Conservation (phyloP, 2,797 vertebrate species). For the Dicrostonyx torquatus region DNA sequence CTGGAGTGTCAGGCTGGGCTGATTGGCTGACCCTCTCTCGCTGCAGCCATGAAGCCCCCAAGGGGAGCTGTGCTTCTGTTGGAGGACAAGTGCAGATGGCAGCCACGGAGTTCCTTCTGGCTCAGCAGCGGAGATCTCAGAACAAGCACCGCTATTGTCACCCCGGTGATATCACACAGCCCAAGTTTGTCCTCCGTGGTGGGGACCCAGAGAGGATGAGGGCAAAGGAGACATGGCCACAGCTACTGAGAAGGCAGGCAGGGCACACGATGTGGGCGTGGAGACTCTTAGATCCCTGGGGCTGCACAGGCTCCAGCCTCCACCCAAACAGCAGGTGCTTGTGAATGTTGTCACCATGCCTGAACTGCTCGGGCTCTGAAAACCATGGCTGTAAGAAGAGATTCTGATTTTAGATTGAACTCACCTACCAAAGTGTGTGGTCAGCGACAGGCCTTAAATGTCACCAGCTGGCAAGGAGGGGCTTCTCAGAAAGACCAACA, state of each 20-base stretch:
- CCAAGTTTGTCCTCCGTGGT: accelerated
- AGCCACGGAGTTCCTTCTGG: accelerated
- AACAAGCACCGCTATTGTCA: accelerated
- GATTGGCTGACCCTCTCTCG: background rate
- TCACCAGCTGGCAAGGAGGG: accelerated
- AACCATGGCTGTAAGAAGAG: accelerated
- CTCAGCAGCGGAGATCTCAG: background rate
- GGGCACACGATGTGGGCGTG: accelerated
- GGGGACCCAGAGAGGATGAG: accelerated
- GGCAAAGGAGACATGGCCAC: accelerated
- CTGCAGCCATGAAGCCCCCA: accelerated
- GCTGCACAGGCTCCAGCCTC: no score
- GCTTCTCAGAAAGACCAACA: background rate
- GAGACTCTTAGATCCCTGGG: background rate
- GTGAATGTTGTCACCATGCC: accelerated
- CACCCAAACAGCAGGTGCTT: background rate
- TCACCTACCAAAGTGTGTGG: background rate
- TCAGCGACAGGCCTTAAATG: accelerated
- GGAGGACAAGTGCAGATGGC: background rate
- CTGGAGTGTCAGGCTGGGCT: background rate
- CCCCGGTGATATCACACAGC: background rate
- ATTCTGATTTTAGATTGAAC: no score
- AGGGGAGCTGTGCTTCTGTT: background rate
- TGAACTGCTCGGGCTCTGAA: accelerated
- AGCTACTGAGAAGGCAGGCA: accelerated